Evolutionary conservation across 2,113 vertebrate genomes (phyloP).

Genomic region (Elephas maximus): DNA sequence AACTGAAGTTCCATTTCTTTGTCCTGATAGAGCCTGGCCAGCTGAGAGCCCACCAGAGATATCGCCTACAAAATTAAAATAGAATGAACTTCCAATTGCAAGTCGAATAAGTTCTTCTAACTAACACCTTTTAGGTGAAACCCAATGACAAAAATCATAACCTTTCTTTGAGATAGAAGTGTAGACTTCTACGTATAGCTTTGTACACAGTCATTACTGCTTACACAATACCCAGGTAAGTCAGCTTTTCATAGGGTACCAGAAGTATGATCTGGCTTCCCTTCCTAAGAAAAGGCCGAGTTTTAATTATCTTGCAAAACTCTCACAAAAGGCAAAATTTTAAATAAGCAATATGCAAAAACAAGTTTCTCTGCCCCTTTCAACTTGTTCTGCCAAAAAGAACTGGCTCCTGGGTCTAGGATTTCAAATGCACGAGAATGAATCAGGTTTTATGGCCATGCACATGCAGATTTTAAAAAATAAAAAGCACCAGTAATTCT

Average conservation of each 20-base stretch:
- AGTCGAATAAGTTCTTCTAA: not conserved
- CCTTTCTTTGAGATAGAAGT: not conserved
- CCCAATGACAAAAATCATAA: not conserved
- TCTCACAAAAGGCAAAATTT: not conserved
- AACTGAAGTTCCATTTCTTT: slow-evolving; percentile 91
- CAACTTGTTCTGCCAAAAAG: not conserved
- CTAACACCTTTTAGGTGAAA: not conserved
- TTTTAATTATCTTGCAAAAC: slow-evolving; percentile 7
- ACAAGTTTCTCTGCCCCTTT: not conserved
- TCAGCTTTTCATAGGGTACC: not conserved
- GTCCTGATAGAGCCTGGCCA: slow-evolving; percentile 91
- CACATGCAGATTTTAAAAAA: not conserved
- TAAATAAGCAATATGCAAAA: not conserved
- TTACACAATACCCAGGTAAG: not conserved
- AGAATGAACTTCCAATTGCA: not conserved
- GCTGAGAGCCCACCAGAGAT: slow-evolving; percentile 92
- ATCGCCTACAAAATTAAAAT: slow-evolving; percentile 90
- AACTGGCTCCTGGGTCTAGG: not conserved
- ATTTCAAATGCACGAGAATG: not conserved
- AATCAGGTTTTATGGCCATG: not conserved
- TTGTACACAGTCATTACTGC: not conserved
- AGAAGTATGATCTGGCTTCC: not conserved
- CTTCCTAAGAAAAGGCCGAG: slow-evolving; percentile 9
- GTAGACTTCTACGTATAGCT: not conserved
- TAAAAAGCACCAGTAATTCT: not conserved